Base-by-base conservation (phyloP, 2,888 invertebrate species). In the Ophion obscuratus region DNA sequence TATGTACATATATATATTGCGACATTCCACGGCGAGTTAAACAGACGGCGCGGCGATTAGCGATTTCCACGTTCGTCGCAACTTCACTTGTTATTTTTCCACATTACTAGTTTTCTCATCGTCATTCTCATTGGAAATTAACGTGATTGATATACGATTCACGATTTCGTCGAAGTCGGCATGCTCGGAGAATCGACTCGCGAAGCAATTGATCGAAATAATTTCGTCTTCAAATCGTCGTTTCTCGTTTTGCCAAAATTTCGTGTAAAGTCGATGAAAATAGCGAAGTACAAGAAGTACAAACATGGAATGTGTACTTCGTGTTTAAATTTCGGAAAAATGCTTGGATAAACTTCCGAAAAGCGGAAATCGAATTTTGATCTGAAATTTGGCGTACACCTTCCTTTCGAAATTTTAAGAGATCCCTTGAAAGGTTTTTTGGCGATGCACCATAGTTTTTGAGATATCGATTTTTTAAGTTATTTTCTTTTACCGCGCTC, bases 1-100 rank as follows among this genome's bases (percentile, higher is more conserved):
- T 73, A 73, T 31, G 40, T 61, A 83, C 79, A 73, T 73, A 47
- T 61, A 61, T 71, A 82, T 68, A 44, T 68, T 44, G 53, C 47
- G 70, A 70, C 70, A 70, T 53, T 70, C 70, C 70, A 40, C 67
- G 40, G 20, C 40, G n/a, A 40, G 53, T 17, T 5, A 53, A 53
- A 53, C 53, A 70, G 24, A 40, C n/a, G 67, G 40, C 6, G n/a
- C 36, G n/a, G 40, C 67, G 20, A 67, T 31, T 4, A n/a, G 36
- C 40, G 40, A 40, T 67, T 9, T 67, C 40, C 2, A 40, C 40
- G 2, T n/a, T 27, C 31, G 67, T 20, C 11, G 40, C 2, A 20
- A n/a, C 6, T 36, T 66, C 66, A n/a, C n/a, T 66, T 66, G 7
- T 17, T 31, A 17, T 61, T 61, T 31, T 31, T 31, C 31, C 31